Base-by-base conservation (phyloP, 2,797 vertebrate genomes). In the Spea hammondii region DNA sequence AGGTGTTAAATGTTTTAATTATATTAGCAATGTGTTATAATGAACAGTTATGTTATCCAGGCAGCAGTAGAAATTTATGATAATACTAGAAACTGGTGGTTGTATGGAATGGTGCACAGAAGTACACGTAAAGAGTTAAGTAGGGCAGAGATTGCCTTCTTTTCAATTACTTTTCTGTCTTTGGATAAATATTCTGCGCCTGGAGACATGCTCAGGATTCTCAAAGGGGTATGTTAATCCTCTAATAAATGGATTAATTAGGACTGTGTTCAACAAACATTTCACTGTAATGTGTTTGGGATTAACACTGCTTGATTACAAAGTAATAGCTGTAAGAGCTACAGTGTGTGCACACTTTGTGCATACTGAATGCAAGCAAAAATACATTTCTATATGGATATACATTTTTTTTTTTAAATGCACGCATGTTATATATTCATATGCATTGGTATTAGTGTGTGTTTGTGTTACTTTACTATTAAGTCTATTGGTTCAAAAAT, bases 191-290 rank as follows among this genome's bases (percentile, higher is more conserved):
- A 73, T 79, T 74, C 54, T 32, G 49, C 12, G 68, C 72, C 70
- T 72, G 47, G 70, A 79, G 71, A 73, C 6, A 12, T 71, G 64
- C 57, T 79, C 70, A 68, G 11, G 64, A 70, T 73, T 74, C 77
- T 79, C 77, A 74, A 67, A 79, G 77, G 77, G 72, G 77, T 71
- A 79, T 79, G 77, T 73, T 79, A 79, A 79, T 79, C 77, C 47
- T 47, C 54, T 79, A 79, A 73, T 79, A 79, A 79, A 73, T 64
- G 10, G 77, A 79, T 79, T 79, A 79, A 79, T 79, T 79, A 79
- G 77, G 71, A 71, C 70, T 32, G 17, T 53, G 77, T 68, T 73
- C 71, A 74, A 79, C 77, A 79, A 79, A 79, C 77, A 79, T 74
- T 73, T 64, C 65, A 74, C 64, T 79, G 77, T 79, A 79, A 79